These are phyloP conservation scores for Gonioctena quinquepunctata DNA, from an alignment of 1,140 invertebrate genomes.

Conservation along the genomic window DNA sequence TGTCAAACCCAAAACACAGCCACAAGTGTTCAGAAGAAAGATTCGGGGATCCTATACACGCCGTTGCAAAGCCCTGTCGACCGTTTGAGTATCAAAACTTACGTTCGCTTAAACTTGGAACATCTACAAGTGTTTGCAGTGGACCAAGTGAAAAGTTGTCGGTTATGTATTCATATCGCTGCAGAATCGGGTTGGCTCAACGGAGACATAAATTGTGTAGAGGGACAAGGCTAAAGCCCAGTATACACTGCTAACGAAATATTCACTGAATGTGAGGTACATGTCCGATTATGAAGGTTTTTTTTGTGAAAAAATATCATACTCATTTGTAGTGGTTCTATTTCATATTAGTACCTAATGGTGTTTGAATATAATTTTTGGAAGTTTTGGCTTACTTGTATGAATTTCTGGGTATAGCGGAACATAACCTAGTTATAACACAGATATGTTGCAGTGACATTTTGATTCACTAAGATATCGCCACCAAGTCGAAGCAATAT, in stretches of 20 bases:
- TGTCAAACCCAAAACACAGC: slow-evolving; percentile 33
- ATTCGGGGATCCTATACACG: slow-evolving; percentile 8
- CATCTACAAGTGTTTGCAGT: slow-evolving; percentile 28
- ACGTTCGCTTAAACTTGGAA: slow-evolving; percentile 24
- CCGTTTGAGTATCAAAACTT: slow-evolving; percentile 21
- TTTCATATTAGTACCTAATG: no score
- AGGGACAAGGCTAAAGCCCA: not conserved
- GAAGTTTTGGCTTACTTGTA: no score
- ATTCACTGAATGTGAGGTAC: no score
- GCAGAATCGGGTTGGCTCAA: not conserved
- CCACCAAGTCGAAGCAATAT: no score
- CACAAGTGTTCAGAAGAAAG: slow-evolving; percentile 33
- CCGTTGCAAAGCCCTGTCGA: not conserved
- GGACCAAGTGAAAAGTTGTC: not conserved
- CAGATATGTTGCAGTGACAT: no score
- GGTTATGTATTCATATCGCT: slow-evolving; percentile 10
- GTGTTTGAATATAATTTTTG: no score
- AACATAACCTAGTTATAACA: no score
- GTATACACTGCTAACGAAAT: not conserved
- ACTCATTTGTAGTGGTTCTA: no score
- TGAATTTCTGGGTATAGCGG: no score
- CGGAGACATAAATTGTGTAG: slow-evolving; percentile 14
- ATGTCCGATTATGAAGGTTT: not conserved
- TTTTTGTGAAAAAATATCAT: no score
- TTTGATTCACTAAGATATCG: no score